Base-by-base conservation (phyloP, 1,140 invertebrate genomes). In the Brachionus paranguensis region DNA sequence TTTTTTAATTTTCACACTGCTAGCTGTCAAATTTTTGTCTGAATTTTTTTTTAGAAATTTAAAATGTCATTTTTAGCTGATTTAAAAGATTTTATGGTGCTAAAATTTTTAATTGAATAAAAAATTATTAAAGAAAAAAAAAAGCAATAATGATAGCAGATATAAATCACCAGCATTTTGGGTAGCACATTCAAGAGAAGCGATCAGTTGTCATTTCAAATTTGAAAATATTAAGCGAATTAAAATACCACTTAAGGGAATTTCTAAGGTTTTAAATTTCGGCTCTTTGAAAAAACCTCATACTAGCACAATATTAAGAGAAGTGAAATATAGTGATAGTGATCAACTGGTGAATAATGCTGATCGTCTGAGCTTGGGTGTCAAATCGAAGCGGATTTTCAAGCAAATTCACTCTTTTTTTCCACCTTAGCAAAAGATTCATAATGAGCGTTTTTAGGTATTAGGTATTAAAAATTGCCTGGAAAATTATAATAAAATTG, bases 401-500 rank as follows among this genome's bases (percentile, higher is more conserved):
- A 10, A 55, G 53, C 53, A 3, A 55, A 20, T 27, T 60, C 45
- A 47, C 11, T 47, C 45, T 12, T 11, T n/a, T 60, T 60, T 60
- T 60, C 47, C 17, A 60, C n/a, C 53, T 60, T 20, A 20, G 17
- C 7, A 24, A 17, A 60, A 60, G 20, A 60, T 60, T 60, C 53
- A 60, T 60, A 60, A 60, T 60, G 53, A 60, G 53, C 53, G 53
- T 60, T 17, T 60, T 60, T 60, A 60, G 53, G 17, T 24, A 60
- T 24, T 60, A 60, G 53, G 53, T 60, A 8, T 10, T 10, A 24
- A 20, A 8, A 20, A 24, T 20, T 60, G 53, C 53, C 53, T 60
- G 17, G 65, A 68, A 68, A 37, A 68, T 68, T 68, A 68, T 68
- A 68, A 68, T 68, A 43, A 74, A 74, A 70, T 74, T 74, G 37